phyloP scores from a whole-genome alignment of 1,140 invertebrate genomes.

The Holcopasites calliopsidis region DNA sequence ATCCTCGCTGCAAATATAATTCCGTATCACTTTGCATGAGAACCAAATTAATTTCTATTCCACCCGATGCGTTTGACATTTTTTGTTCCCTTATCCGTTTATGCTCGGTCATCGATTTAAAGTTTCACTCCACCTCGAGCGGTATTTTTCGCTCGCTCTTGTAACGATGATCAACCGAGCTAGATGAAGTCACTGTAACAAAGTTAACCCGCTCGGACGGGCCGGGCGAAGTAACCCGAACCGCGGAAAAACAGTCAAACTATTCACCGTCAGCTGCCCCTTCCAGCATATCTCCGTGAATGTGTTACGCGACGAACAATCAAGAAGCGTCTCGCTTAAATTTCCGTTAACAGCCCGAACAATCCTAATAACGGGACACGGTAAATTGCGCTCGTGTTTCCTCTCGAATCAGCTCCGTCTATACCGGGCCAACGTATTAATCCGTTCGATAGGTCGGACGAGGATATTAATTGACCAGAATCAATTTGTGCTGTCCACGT shows the following conservation, averaged over 20 bases:
- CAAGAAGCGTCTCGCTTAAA: background rate
- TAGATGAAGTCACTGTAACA: background rate
- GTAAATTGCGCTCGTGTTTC: conserved; percentile 4
- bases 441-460: conserved; percentile 19
- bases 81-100: background rate
- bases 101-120: background rate
- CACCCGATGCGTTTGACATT: background rate
- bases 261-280: no score
- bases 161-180: background rate
- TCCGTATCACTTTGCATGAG: no score
- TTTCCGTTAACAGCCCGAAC: conserved; percentile 20
- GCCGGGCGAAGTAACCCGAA: background rate
- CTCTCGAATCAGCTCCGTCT: conserved; percentile 8
- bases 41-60: background rate
- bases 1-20: background rate
- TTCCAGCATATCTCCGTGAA: background rate
- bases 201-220: background rate
- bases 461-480: conserved; percentile 34
- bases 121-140: background rate
- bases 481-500: conserved; percentile 31
- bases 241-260: conserved; percentile 9
- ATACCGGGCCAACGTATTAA: conserved; percentile 23
- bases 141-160: background rate
- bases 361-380: background rate
- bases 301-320: background rate